These are phyloP conservation scores for Hemitrygon akajei DNA, from an alignment of 2,797 vertebrate genomes.

Conservation along the genomic window DNA sequence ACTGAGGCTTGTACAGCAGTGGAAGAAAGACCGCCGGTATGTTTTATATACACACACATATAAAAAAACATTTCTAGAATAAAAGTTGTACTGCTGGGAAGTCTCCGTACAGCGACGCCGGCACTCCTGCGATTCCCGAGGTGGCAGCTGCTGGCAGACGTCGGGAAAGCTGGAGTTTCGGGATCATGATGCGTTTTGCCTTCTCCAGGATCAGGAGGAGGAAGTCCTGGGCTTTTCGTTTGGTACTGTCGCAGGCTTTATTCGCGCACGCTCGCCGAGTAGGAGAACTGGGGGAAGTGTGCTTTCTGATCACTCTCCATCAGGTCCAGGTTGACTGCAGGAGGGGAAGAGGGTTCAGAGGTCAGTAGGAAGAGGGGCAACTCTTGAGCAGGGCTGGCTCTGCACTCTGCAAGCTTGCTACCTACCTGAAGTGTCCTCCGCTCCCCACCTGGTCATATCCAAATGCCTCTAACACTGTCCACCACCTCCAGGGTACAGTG, in stretches of 20 bases:
- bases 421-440: too few relatives aligned
- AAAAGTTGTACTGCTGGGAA: neutral
- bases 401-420: too few relatives aligned
- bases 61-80: conserved; percentile 3
- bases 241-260: conserved; percentile 50
- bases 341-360: neutral
- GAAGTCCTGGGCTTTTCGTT: neutral
- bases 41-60: neutral
- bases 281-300: conserved; percentile 91
- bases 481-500: too few relatives aligned
- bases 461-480: too few relatives aligned
- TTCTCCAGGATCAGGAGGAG: conserved; percentile 1
- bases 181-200: neutral
- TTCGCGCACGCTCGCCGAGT: conserved; percentile 82
- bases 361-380: neutral
- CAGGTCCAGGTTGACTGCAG: conserved; percentile 72
- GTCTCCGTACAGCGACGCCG: neutral
- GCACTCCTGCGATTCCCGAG: neutral
- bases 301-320: conserved; percentile 77
- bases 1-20: neutral
- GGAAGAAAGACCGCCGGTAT: neutral
- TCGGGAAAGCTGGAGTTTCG: neutral
- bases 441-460: too few relatives aligned
- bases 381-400: neutral
- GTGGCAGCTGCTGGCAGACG: neutral